Evolutionary conservation across 2,797 vertebrate species (phyloP).

Genomic region (Lacerta bilineata): DNA sequence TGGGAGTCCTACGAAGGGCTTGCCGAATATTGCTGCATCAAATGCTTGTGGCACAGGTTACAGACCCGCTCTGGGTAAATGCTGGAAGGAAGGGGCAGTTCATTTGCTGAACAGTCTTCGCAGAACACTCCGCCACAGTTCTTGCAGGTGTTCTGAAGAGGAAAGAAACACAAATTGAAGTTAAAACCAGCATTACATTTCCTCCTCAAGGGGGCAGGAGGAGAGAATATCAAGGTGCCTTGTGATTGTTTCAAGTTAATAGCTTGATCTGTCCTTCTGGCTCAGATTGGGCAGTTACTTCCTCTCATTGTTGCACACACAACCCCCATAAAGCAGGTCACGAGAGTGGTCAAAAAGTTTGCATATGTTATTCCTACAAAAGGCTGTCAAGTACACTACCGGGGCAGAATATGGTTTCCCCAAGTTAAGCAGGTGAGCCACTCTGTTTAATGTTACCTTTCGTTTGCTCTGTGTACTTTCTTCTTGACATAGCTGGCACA

Average conservation of each 20-base stretch:
- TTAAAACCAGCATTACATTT: not conserved
- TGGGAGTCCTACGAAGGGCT: constrained; percentile 82
- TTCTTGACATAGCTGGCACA: constrained; percentile 87
- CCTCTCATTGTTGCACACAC: not conserved
- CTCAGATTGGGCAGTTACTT: not conserved
- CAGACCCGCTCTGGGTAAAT: constrained; percentile 91
- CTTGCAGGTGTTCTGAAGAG: constrained; percentile 86
- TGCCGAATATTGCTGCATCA: constrained; percentile 89
- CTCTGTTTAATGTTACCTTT: constrained; percentile 80
- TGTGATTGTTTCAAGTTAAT: not conserved
- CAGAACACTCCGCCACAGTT: constrained; percentile 91
- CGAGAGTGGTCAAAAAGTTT: not conserved
- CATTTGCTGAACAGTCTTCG: constrained; percentile 83
- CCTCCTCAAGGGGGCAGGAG: not conserved
- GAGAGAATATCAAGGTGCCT: not conserved
- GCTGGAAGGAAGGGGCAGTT: constrained; percentile 92
- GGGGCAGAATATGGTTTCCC: accelerated
- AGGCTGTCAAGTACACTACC: accelerated
- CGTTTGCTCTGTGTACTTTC: constrained; percentile 79
- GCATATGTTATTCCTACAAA: not conserved
- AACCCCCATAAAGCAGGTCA: not conserved
- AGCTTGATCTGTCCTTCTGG: not conserved
- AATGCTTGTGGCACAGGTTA: constrained; percentile 81
- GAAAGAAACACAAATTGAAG: constrained; percentile 20
- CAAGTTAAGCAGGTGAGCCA: not conserved